Evolutionary conservation across 2,888 invertebrate genomes (phyloP), one percentile per base, ranked within the genome.

Genomic region (Willowsia nigromaculata): DNA sequence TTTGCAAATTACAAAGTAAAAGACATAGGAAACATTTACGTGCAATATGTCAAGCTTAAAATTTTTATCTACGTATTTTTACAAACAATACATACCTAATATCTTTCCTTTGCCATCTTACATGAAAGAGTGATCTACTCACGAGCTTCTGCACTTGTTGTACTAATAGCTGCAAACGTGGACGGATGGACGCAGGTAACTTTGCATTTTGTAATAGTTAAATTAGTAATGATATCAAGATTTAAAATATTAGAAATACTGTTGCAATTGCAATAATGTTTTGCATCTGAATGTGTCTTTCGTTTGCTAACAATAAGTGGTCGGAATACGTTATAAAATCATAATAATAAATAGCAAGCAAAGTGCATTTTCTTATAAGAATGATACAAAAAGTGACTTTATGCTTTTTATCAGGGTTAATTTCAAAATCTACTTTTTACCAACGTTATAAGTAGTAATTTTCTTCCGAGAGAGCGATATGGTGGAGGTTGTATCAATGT

Each of bases 1-100:
- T 78, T 22, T 27, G 33, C 18, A 40, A 62, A n/a, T n/a, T n/a
- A n/a, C n/a, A 85, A 68, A 85, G 71, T 74, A 27, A 37, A 50
- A 47, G 22, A 68, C 50, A 53, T 68, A 86, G 86, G 86, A 86
- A 86, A 80, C 80, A 68, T 50, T 80, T 78, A 80, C 40, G 53
- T 68, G 80, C 65, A 86, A 86, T 86, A 68, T 86, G 86, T 86
- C 86, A 86, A 68, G 68, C 86, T 86, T 86, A 86, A 65, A n/a
- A n/a, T n/a, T n/a, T n/a, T n/a, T n/a, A n/a, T n/a, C n/a, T n/a
- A n/a, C n/a, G n/a, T n/a, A n/a, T n/a, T n/a, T n/a, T n/a, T n/a
- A 50, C 40, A 18, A 50, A 59, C 56, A 71, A 71, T 37, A 37
- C 27, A 76, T 27, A 76, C 30, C 76, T 50, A 2, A 13, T 43